Percentiles rank a stretch among this genome's conserved stretches.
Evolutionary conservation across 2,888 invertebrate species (phyloP).

Genomic region (Oscheius sp.): DNA sequence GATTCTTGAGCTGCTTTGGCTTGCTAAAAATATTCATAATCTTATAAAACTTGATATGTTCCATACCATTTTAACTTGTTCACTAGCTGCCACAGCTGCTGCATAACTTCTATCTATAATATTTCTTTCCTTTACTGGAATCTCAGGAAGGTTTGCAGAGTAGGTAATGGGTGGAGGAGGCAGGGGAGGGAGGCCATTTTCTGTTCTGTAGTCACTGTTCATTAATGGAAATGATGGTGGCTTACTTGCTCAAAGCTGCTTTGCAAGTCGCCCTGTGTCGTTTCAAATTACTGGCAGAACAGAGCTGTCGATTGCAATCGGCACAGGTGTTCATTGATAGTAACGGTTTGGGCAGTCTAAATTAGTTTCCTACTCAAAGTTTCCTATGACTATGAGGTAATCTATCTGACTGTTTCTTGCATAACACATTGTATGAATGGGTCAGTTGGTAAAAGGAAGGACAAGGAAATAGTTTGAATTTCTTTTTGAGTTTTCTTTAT

Average conservation of each 20-base stretch:
- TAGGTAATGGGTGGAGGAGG: neutral
- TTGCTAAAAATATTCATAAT: neutral
- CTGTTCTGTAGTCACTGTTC: neutral
- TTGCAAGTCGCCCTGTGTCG: constrained; percentile 59
- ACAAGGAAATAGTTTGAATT: no score
- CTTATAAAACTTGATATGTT: neutral
- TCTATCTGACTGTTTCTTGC: no score
- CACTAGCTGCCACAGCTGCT: constrained; percentile 28
- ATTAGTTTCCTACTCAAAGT: neutral
- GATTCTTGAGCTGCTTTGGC: neutral
- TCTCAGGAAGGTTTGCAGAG: neutral
- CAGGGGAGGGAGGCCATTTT: no score
- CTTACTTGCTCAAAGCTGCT: constrained; percentile 23
- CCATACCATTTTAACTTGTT: neutral
- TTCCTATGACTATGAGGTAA: neutral
- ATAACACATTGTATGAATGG: no score
- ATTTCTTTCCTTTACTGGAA: constrained; percentile 12
- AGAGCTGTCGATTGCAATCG: constrained; percentile 47
- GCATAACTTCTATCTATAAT: constrained; percentile 28
- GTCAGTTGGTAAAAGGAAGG: no score
- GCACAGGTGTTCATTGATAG: constrained; percentile 33
- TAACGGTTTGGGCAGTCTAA: neutral
- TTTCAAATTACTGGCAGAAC: constrained; percentile 58
- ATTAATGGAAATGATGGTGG: no score
- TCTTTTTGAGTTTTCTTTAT: no score